Evolutionary conservation across 2,113 vertebrate species (phyloP).

Genomic region (Lepisosteus oculatus): DNA sequence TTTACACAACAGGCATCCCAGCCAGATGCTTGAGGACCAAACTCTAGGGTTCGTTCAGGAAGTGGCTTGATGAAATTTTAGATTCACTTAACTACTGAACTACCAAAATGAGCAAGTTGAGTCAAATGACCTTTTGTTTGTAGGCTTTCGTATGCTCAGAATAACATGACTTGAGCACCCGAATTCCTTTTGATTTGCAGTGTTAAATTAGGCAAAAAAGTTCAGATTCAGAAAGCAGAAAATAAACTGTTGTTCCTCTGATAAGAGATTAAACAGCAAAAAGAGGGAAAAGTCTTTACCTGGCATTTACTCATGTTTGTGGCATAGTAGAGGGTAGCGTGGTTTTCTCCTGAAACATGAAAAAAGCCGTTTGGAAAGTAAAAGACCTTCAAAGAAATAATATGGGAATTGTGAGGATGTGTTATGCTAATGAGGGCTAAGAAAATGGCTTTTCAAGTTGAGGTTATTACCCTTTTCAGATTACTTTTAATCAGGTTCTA

Average conservation of each 20-base stretch:
- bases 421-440: constrained; percentile 11
- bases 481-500: constrained; percentile 27
- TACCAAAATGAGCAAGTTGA: too few relatives aligned
- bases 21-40: too few relatives aligned
- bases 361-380: neutral
- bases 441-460: constrained; percentile 24
- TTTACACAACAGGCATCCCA: too few relatives aligned
- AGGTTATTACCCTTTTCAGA: constrained; percentile 19
- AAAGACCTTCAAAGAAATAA: constrained; percentile 2
- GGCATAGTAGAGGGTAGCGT: neutral
- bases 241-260: neutral
- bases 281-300: neutral
- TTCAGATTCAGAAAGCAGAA: too few relatives aligned
- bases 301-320: neutral
- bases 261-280: neutral
- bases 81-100: too few relatives aligned
- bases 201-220: constrained; percentile 8
- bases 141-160: too few relatives aligned
- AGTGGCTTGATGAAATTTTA: too few relatives aligned
- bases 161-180: neutral
- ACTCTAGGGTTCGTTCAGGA: too few relatives aligned
- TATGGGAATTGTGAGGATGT: constrained; percentile 2
- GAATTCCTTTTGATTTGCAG: neutral
- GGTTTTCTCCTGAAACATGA: too few relatives aligned
- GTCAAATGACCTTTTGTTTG: too few relatives aligned